These are phyloP conservation scores for Colletes latitarsis DNA, from an alignment of 1,140 invertebrate genomes.

Conservation along the genomic window DNA sequence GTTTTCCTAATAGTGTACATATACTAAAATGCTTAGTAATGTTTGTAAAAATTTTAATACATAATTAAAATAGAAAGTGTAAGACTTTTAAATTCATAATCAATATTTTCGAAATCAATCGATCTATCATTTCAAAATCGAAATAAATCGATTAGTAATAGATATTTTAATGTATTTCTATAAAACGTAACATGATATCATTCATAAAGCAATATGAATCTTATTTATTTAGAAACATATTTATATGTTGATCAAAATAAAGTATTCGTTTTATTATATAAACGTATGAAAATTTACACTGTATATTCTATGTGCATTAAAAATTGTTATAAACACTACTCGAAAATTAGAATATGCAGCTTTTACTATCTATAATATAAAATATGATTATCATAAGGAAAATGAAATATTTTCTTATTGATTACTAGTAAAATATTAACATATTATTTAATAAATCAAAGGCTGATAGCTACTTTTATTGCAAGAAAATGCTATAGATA, in stretches of 20 bases:
- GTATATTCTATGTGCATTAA: constrained; percentile 9
- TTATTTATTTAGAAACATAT: constrained; percentile 33
- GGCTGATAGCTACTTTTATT: constrained; percentile 54
- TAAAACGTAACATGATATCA: neutral
- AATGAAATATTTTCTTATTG: constrained; percentile 59
- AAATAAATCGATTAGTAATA: constrained; percentile 24
- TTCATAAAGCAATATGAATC: neutral
- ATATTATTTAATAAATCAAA: constrained; percentile 54
- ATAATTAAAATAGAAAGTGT: neutral
- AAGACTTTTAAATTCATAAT: neutral
- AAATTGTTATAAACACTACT: constrained; percentile 27
- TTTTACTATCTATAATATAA: constrained; percentile 16
- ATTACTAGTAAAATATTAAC: constrained; percentile 29
- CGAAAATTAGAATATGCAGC: neutral
- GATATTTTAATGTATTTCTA: constrained; percentile 31
- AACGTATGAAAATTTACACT: constrained; percentile 4
- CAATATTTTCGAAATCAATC: neutral
- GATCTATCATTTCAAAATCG: too few relatives aligned
- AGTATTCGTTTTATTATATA: constrained; percentile 10
- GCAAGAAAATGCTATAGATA: constrained; percentile 27
- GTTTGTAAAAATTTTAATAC: neutral
- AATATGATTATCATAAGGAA: constrained; percentile 32
- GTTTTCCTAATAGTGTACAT: neutral
- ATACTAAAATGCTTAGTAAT: neutral
- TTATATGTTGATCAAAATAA: neutral